These are phyloP conservation scores for Phaethornis superciliosus DNA, from an alignment of 2,113 vertebrate genomes.

Conservation along the genomic window DNA sequence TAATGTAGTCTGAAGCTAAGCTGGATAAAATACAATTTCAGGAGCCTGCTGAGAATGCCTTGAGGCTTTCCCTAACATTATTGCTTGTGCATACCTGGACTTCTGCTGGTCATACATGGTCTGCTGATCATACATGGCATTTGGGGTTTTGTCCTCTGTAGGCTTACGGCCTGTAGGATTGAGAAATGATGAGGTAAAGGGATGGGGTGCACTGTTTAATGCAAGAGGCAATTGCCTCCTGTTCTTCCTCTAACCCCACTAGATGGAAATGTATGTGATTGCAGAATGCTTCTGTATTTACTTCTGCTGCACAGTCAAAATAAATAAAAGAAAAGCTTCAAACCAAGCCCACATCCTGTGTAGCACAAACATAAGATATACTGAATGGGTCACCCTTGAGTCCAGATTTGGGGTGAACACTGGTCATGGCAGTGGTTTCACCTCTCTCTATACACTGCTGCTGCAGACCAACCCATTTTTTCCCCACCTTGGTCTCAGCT, in stretches of 20 bases:
- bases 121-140: fast-evolving
- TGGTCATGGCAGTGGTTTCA: background rate
- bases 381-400: background rate
- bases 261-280: background rate
- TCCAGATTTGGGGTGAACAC: background rate
- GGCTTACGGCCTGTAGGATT: background rate
- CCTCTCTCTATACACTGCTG: background rate
- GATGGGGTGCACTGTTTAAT: fast-evolving
- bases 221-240: background rate
- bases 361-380: background rate
- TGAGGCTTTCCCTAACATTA: background rate
- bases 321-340: background rate
- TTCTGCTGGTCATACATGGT: fast-evolving
- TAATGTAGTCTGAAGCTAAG: background rate
- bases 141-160: background rate
- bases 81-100: background rate
- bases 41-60: background rate
- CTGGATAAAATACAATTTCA: background rate
- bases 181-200: fast-evolving
- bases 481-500: fast-evolving
- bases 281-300: background rate
- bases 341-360: fast-evolving
- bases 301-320: background rate
- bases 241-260: background rate
- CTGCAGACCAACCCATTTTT: background rate